Evolutionary conservation across 2,888 invertebrate genomes (phyloP), one percentile per base, ranked within the genome.

Genomic region (Xestia xanthographa): DNA sequence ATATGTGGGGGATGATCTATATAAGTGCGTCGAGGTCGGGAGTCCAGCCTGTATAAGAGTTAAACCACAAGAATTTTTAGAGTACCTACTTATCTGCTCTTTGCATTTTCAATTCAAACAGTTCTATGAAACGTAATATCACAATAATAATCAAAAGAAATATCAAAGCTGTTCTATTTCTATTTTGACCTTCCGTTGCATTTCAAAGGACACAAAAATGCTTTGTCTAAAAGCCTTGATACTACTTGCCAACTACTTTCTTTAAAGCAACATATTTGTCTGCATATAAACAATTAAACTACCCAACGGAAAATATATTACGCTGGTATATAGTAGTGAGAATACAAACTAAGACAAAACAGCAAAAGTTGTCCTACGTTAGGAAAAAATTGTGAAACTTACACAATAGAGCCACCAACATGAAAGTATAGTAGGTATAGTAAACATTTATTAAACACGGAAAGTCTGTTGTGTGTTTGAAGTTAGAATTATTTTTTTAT

Each of bases 331-430:
- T n/a, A n/a, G n/a, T n/a, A 53, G 0, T 8, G 50, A 29, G 45
- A 53, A 72, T 66, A 72, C 45, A 66, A 79, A 80, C 53, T n/a
- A 53, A 66, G 29, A 66, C n/a, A 66, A 70, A 72, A 26, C 66
- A 17, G 34, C 14, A 17, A 71, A 66, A 53, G 41, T 62, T 62
- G 53, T 38, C 17, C 62, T 29, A 17, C 38, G 20, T 60, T 34
- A 29, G 12, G 29, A 72, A 62, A 41, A 17, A 77, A 79, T 56
- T 48, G 29, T 50, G 6, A 62, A 72, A 72, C 8, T 80, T 66
- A 14, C 45, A 72, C 53, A 80, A 72, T 62, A 17, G 22, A 62
- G 17, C 34, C 20, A 14, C 14, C 20, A 43, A 62, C n/a, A 20
- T 62, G 53, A 29, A 62, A 45, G 45, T 60, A 41, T 41, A 58